Evolutionary conservation across 2,797 vertebrate genomes (phyloP).

Genomic region (Anguilla marmorata): DNA sequence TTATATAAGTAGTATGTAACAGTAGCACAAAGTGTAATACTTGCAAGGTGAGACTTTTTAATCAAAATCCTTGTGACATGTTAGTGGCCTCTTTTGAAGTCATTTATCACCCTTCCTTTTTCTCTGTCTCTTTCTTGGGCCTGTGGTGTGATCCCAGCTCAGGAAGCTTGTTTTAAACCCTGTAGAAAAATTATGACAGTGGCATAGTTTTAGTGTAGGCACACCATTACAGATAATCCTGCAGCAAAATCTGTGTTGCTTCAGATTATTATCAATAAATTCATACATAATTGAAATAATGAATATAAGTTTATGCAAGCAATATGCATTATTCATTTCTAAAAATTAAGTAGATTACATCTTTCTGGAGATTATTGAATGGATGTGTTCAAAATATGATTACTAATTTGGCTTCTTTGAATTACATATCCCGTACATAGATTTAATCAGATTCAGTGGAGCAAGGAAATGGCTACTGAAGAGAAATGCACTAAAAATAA

Average conservation of each 20-base stretch:
- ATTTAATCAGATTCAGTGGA: conserved; percentile 34
- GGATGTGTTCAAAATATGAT: background rate
- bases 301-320: background rate
- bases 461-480: conserved; percentile 19
- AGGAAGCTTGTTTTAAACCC: background rate
- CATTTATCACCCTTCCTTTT: background rate
- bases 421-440: conserved; percentile 17
- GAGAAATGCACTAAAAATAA: conserved; percentile 48
- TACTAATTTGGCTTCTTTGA: background rate
- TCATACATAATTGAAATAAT: background rate
- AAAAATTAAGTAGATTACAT: background rate
- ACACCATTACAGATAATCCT: too few species aligned
- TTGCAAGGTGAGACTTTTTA: background rate
- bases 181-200: conserved; percentile 7
- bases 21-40: background rate
- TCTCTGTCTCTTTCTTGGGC: conserved; percentile 13
- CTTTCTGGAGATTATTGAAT: background rate
- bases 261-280: background rate
- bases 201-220: background rate
- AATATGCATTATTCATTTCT: background rate
- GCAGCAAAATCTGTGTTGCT: too few species aligned
- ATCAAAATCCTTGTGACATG: background rate
- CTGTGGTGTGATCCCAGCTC: background rate
- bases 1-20: background rate
- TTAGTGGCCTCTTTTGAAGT: background rate